Percentiles rank a stretch among this genome's conserved stretches.
These are phyloP conservation scores for Drosophila saltans DNA, from an alignment of 1,140 invertebrate species.

Conservation along the genomic window DNA sequence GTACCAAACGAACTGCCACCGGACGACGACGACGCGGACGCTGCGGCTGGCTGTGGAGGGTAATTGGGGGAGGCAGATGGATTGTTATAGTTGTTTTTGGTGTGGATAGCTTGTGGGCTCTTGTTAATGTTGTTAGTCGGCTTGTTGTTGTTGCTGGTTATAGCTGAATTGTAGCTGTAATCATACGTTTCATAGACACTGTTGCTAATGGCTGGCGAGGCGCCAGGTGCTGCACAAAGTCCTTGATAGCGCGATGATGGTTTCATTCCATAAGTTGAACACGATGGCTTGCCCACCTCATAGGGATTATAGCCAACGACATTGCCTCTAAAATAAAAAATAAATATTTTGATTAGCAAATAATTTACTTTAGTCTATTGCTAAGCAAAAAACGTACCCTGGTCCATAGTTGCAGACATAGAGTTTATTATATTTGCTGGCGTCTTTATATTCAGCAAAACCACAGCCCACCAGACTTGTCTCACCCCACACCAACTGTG, in stretches of 20 bases:
- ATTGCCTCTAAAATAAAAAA: constrained; percentile 86
- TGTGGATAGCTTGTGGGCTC: constrained; percentile 46
- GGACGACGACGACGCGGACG: constrained; percentile 39
- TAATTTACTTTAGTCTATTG: neutral
- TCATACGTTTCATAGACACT: constrained; percentile 80
- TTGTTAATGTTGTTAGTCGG: constrained; percentile 77
- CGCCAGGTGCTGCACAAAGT: constrained; percentile 85
- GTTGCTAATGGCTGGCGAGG: constrained; percentile 39
- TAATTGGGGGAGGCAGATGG: constrained; percentile 47
- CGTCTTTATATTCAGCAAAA: constrained; percentile 90
- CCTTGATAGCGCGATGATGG: constrained; percentile 90
- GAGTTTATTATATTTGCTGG: constrained; percentile 89
- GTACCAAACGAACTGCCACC: constrained; percentile 63
- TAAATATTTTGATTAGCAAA: neutral
- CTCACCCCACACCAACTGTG: constrained; percentile 92
- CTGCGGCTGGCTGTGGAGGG: constrained; percentile 64
- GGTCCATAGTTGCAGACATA: constrained; percentile 95
- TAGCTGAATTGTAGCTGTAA: constrained; percentile 59
- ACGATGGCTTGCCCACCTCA: constrained; percentile 88
- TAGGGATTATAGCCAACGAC: constrained; percentile 90
- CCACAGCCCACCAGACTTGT: constrained; percentile 92
- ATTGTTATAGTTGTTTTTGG: constrained; percentile 52
- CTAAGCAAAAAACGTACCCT: constrained; percentile 84
- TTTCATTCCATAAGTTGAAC: constrained; percentile 87
- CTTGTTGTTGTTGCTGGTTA: constrained; percentile 54